phyloP scores from a whole-genome alignment of 2,113 vertebrate species.

The Leiothrix lutea region DNA sequence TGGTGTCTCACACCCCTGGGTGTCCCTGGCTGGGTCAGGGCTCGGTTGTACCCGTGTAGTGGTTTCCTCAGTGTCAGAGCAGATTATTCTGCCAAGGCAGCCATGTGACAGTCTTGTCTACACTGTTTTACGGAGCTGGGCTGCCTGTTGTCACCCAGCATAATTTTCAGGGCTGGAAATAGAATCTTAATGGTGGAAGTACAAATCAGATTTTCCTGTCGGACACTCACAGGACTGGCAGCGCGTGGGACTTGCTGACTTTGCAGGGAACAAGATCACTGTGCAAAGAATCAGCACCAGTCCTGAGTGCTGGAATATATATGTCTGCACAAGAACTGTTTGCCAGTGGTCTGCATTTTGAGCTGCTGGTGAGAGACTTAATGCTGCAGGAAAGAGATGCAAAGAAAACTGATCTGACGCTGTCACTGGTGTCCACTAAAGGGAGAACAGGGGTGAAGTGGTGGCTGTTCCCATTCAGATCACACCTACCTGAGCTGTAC shows the following conservation, averaged over 20 bases:
- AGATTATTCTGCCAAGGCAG: background rate
- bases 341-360: background rate
- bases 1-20: background rate
- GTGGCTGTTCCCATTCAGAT: background rate
- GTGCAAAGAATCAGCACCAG: background rate
- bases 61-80: background rate
- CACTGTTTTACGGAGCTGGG: background rate
- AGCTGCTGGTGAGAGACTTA: background rate
- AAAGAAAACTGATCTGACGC: background rate
- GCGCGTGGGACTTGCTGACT: background rate
- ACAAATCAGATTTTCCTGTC: conserved; percentile 4
- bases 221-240: background rate
- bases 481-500: background rate
- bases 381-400: background rate
- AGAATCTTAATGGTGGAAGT: conserved; percentile 10
- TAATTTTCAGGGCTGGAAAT: conserved; percentile 5
- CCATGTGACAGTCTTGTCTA: background rate
- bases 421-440: background rate
- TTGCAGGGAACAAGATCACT: background rate
- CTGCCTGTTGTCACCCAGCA: background rate
- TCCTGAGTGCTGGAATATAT: background rate
- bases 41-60: background rate
- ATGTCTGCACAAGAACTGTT: background rate
- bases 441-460: background rate
- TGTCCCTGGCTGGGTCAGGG: background rate